Evolutionary conservation across 2,797 vertebrate species (phyloP).

Genomic region (Alosa sapidissima): DNA sequence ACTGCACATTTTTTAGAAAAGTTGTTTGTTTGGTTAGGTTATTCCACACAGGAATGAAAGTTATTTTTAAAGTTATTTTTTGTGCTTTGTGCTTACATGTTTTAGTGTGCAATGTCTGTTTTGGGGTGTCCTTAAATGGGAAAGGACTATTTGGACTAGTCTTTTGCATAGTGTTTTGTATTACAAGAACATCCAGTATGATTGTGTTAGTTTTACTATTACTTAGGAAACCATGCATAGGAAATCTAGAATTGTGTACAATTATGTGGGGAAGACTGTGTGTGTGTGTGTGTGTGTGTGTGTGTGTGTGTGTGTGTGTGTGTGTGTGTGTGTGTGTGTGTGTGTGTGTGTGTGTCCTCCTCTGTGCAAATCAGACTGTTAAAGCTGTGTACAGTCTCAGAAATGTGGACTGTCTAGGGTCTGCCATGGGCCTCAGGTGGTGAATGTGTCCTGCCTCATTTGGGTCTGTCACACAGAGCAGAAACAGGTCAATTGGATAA

Average conservation of each 20-base stretch:
- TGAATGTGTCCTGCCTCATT: slow-evolving; percentile 15
- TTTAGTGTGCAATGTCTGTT: background rate
- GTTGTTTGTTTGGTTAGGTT: background rate
- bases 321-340: background rate
- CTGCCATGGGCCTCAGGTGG: background rate
- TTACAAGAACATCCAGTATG: background rate
- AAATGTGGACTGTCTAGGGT: background rate
- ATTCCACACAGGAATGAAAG: background rate
- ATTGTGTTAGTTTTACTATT: background rate
- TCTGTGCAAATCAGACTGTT: background rate
- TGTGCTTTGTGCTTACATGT: background rate
- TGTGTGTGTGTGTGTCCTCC: background rate
- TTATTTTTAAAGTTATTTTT: too few species aligned
- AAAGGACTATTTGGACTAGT: background rate
- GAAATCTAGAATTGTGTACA: background rate
- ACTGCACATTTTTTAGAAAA: background rate
- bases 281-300: background rate
- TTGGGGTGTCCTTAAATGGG: background rate
- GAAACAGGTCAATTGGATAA: slow-evolving; percentile 41
- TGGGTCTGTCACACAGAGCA: background rate
- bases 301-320: background rate
- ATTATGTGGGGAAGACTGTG: background rate
- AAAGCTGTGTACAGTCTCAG: background rate
- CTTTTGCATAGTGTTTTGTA: background rate
- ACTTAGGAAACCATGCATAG: background rate